Evolutionary conservation across 2,888 invertebrate genomes (phyloP).

Genomic region (Eupithecia pulchellata): DNA sequence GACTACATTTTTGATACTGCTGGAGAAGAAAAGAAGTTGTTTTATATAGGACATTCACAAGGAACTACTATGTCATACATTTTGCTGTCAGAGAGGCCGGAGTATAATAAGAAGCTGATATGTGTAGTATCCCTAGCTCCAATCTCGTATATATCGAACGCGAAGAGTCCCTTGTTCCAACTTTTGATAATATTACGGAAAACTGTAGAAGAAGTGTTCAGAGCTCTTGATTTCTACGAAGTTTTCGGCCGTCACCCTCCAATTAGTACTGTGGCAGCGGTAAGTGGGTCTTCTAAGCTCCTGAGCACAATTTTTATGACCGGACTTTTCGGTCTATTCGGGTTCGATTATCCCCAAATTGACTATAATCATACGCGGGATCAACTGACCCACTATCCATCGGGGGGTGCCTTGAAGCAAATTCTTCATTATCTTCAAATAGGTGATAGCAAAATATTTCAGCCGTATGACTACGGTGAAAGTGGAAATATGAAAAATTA

Average conservation of each 20-base stretch:
- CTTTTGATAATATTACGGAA: not conserved
- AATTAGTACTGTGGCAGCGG: not conserved
- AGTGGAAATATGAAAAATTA: not conserved
- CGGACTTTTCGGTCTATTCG: not conserved
- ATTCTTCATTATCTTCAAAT: constrained; percentile 2
- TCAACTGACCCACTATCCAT: not conserved
- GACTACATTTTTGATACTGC: constrained; percentile 2
- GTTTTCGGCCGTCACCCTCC: not conserved
- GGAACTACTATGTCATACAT: not conserved
- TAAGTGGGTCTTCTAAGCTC: not conserved
- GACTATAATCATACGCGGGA: not conserved
- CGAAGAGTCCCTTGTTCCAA: not conserved
- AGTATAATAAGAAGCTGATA: not conserved
- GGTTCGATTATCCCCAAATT: not conserved
- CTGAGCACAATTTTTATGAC: not conserved
- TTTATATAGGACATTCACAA: constrained; percentile 8
- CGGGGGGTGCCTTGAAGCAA: constrained; percentile 1
- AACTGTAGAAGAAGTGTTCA: not conserved
- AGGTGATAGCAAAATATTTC: not conserved
- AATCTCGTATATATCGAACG: not conserved
- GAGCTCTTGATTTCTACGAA: not conserved
- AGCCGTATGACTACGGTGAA: not conserved
- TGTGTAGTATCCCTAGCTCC: not conserved
- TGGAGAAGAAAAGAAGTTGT: not conserved
- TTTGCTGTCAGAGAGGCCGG: not conserved